Evolutionary conservation across 2,797 vertebrate species (phyloP).

Genomic region (Pristis pectinata): DNA sequence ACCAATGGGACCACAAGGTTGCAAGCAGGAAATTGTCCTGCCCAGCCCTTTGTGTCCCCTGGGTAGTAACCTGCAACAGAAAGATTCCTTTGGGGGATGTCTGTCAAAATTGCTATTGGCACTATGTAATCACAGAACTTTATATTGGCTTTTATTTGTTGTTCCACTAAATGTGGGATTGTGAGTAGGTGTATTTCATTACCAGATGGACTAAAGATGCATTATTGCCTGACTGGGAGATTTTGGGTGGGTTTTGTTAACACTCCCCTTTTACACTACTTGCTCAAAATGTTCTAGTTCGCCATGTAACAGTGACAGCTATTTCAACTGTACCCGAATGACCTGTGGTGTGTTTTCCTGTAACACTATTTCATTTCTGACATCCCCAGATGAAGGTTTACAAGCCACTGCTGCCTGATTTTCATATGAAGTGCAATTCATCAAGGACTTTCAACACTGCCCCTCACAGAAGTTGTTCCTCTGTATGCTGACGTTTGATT

Average conservation of each 20-base stretch:
- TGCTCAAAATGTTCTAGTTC: background rate
- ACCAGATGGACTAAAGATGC: conserved; percentile 7
- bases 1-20: background rate
- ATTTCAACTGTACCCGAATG: background rate
- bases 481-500: background rate
- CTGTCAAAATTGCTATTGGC: conserved; percentile 11
- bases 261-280: background rate
- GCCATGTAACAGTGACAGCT: background rate
- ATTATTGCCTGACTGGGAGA: background rate
- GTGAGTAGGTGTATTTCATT: background rate
- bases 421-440: background rate
- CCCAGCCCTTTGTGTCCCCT: background rate
- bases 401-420: background rate
- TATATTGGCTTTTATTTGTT: conserved; percentile 29
- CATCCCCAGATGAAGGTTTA: background rate
- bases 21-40: conserved; percentile 26
- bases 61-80: background rate
- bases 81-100: conserved; percentile 12
- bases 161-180: background rate
- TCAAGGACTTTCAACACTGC: background rate
- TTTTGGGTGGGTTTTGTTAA: background rate
- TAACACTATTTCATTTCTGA: background rate
- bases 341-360: background rate
- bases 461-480: background rate
- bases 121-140: background rate